Base-by-base conservation (phyloP, 2,113 vertebrate species). In the Atractosteus spatula region DNA sequence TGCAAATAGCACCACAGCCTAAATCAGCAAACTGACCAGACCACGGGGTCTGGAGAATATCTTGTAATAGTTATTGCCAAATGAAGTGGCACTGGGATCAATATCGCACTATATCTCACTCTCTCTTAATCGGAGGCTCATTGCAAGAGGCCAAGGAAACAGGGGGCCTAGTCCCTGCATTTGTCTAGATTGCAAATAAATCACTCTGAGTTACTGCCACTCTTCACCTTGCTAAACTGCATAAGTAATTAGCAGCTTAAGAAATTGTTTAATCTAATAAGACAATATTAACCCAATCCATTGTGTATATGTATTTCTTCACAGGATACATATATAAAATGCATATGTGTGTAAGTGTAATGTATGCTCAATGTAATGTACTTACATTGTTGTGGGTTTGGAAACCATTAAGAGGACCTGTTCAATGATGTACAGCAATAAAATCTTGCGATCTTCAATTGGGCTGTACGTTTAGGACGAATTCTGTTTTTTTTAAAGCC, bases 1-100 rank as follows among this genome's bases (percentile, higher is more conserved):
- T 91, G 91, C 90, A 93, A 93, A 91, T 92, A 87, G 84, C 87
- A 87, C 83, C 81, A 81, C 86, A 80, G 86, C 82, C 89, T 92
- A 92, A 92, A 92, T 93, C 91, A 93, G 88, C 72, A 77, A 75
- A 80, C 83, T 79, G 29, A 29, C 29, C 29, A 29, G 29, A 29
- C 29, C 77, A 72, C 72, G 78, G 82, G 80, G 85, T 84, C 84
- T 76, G 79, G 88, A 90, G 87, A 90, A 89, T 90, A 89, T 90
- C 81, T 81, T 91, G 91, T 97, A 96, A 97, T 97, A 95, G 95
- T 97, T 97, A 97, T 97, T 95, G 95, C 94, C 83, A 94, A 96
- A 94, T 95, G 94, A 97, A 97, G 95, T 96, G 94, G 94, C 95
- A 89, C 86, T 86, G 93, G 94, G 95, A 98, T 98, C 96, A 96